Conservation (phyloP, 2,888 invertebrate species). For the Hirtodrosophila duncani region DNA sequence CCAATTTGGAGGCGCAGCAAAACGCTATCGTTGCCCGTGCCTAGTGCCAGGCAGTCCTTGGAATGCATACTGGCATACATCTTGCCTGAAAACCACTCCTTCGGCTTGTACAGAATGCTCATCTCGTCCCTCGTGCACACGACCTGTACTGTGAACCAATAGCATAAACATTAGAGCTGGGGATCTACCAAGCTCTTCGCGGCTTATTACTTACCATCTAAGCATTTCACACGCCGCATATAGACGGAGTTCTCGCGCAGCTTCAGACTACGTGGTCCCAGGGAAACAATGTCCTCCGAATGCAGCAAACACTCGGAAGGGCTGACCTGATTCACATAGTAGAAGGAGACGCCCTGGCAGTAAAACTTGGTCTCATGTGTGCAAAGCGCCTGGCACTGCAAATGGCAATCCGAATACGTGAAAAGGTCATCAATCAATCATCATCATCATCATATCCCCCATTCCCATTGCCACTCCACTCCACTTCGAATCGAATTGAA, state of each 20-base stretch:
- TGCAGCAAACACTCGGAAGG: slow-evolving; percentile 84
- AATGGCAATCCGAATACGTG: not conserved
- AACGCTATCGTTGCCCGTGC: slow-evolving; percentile 78
- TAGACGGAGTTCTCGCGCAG: slow-evolving; percentile 83
- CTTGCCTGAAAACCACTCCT: slow-evolving; percentile 83
- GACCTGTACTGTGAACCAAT: slow-evolving; percentile 83
- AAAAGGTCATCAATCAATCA: slow-evolving; percentile 57
- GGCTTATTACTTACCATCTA: slow-evolving; percentile 84
- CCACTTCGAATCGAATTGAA: slow-evolving; percentile 13
- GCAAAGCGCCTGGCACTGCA: slow-evolving; percentile 82
- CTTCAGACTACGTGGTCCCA: slow-evolving; percentile 85
- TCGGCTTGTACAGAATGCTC: slow-evolving; percentile 83
- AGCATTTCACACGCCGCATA: slow-evolving; percentile 88
- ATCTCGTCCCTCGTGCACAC: slow-evolving; percentile 86
- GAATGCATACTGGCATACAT: slow-evolving; percentile 90
- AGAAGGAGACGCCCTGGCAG: slow-evolving; percentile 85
- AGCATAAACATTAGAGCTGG: not conserved
- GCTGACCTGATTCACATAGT: slow-evolving; percentile 61
- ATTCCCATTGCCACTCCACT: slow-evolving; percentile 23
- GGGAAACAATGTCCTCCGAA: slow-evolving; percentile 89
- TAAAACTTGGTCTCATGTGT: slow-evolving; percentile 83
- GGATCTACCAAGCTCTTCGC: not conserved
- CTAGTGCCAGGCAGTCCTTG: slow-evolving; percentile 84
- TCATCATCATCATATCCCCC: no score
- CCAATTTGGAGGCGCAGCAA: slow-evolving; percentile 74